These are phyloP conservation scores for Corynorhinus townsendii DNA, from an alignment of 2,113 vertebrate genomes.

Conservation along the genomic window DNA sequence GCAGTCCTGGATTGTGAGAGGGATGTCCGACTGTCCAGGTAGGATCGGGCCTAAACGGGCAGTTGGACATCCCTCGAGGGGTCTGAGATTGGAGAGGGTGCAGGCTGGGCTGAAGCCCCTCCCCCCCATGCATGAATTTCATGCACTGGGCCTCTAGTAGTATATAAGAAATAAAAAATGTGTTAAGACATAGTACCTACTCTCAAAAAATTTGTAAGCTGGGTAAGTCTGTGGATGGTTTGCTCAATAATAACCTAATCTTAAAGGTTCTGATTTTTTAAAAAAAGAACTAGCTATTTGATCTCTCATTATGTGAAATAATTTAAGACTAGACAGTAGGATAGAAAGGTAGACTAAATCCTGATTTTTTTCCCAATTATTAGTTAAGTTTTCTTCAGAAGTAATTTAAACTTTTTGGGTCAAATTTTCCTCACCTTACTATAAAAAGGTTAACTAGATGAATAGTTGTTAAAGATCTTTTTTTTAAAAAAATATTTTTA, in stretches of 20 bases:
- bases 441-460: background rate
- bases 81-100: no score
- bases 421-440: background rate
- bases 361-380: background rate
- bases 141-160: background rate
- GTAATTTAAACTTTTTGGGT: background rate
- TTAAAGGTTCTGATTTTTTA: background rate
- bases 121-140: no score
- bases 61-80: no score
- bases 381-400: constrained; percentile 5
- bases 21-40: no score
- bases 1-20: no score
- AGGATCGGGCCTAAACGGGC: no score
- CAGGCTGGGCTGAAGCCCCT: no score
- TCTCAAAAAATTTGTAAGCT: background rate
- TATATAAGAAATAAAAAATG: background rate
- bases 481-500: no score
- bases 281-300: background rate
- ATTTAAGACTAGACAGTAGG: background rate
- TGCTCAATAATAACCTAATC: background rate
- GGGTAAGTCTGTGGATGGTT: background rate
- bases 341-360: background rate
- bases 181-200: background rate
- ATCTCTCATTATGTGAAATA: background rate
- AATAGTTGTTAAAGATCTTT: background rate